Conservation (phyloP, 2,888 invertebrate genomes). For the Thalpophila matura region DNA sequence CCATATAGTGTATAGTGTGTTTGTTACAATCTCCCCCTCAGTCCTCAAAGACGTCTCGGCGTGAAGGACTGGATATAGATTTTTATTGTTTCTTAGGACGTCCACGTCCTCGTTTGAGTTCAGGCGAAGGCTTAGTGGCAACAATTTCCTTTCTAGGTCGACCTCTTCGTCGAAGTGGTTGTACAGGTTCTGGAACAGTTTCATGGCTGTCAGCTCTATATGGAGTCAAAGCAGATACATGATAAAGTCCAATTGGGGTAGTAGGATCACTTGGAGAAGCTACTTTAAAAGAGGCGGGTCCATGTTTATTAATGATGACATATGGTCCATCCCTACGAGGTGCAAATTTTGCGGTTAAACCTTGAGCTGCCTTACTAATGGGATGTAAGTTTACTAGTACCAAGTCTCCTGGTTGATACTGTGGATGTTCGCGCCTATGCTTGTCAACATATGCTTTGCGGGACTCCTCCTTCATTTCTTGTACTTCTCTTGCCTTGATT, state of each 20-base stretch:
- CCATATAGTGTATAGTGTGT: too few relatives aligned
- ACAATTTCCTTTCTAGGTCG: not conserved
- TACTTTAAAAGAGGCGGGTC: constrained; percentile 14
- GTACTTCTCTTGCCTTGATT: constrained; percentile 13
- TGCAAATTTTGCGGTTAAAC: constrained; percentile 12
- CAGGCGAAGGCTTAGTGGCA: not conserved
- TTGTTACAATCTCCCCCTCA: constrained; percentile 21
- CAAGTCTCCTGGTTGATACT: constrained; percentile 20
- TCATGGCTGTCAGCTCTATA: not conserved
- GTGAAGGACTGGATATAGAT: not conserved
- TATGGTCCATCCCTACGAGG: constrained; percentile 39
- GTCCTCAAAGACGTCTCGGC: constrained; percentile 11
- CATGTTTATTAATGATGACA: not conserved
- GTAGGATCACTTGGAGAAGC: not conserved
- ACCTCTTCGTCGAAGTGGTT: constrained; percentile 1
- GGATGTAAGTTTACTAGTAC: constrained; percentile 22
- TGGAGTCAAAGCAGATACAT: not conserved
- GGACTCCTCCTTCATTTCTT: constrained; percentile 26
- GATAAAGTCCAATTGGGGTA: not conserved
- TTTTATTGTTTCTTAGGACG: not conserved
- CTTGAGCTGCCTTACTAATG: not conserved
- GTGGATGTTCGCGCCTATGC: not conserved
- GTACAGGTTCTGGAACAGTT: not conserved
- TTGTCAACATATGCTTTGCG: constrained; percentile 22
- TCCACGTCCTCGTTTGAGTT: not conserved